Evolutionary conservation across 2,113 vertebrate species (phyloP).

Genomic region (Dipodomys stephensi): DNA sequence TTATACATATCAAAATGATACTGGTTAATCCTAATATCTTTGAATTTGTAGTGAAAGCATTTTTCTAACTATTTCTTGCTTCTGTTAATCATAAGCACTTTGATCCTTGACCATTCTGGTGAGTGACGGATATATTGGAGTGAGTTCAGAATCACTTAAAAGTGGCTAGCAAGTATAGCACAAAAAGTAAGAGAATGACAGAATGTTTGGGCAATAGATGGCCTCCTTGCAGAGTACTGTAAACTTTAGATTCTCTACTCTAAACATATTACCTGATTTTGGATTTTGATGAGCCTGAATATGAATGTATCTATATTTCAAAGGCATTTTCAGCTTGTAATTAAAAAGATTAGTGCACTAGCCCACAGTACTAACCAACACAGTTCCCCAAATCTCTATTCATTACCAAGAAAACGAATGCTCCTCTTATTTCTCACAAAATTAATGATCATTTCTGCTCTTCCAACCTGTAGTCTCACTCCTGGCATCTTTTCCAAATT

Average conservation of each 20-base stretch:
- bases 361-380: not conserved
- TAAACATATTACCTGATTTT: not conserved
- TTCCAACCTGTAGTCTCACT: not conserved
- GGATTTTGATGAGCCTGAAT: not conserved
- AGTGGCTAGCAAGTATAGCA: not conserved
- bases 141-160: not conserved
- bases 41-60: not conserved
- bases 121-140: not conserved
- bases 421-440: slow-evolving; percentile 25
- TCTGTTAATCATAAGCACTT: not conserved
- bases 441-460: not conserved
- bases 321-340: not conserved
- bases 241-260: not conserved
- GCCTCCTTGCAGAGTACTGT: not conserved
- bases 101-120: not conserved
- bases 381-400: not conserved
- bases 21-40: not conserved
- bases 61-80: not conserved
- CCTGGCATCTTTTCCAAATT: not conserved
- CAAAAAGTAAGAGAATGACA: not conserved
- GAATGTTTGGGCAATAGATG: not conserved
- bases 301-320: not conserved
- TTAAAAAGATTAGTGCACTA: not conserved
- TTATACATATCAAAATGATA: not conserved
- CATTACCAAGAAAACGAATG: not conserved